Evolutionary conservation across 2,797 vertebrate genomes (phyloP).

Genomic region (Melanogrammus aeglefinus): DNA sequence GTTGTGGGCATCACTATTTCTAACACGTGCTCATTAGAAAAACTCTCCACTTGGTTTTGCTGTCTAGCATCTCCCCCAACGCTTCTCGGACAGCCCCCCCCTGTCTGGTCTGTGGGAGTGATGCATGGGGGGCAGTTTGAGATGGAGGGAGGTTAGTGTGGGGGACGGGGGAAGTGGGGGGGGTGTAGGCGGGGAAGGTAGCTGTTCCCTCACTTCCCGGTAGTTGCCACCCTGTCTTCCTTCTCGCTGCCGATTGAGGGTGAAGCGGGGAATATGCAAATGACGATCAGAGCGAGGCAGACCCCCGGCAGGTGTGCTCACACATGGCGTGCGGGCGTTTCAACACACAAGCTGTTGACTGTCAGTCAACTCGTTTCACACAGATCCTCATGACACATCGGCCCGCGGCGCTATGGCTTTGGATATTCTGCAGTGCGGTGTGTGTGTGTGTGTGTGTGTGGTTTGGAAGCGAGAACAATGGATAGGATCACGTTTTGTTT

Average conservation of each 20-base stretch:
- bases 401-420: background rate
- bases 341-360: constrained; percentile 56
- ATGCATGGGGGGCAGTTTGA: background rate
- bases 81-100: background rate
- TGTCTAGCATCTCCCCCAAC: background rate
- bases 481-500: background rate
- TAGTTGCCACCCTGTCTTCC: background rate
- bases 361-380: constrained; percentile 67
- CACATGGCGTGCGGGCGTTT: background rate
- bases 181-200: background rate
- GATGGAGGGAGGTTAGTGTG: background rate
- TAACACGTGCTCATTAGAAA: background rate
- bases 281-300: background rate
- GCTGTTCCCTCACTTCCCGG: background rate
- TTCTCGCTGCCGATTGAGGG: background rate
- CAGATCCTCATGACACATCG: constrained; percentile 15
- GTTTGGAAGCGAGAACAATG: background rate
- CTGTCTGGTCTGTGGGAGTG: background rate
- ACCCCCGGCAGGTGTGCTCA: background rate
- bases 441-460: background rate
- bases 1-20: background rate
- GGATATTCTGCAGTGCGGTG: background rate
- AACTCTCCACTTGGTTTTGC: constrained; percentile 4
- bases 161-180: too few relatives aligned
- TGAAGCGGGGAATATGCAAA: constrained; percentile 1